Base-by-base conservation (phyloP, 2,888 invertebrate species). In the Apocheima hispidaria region DNA sequence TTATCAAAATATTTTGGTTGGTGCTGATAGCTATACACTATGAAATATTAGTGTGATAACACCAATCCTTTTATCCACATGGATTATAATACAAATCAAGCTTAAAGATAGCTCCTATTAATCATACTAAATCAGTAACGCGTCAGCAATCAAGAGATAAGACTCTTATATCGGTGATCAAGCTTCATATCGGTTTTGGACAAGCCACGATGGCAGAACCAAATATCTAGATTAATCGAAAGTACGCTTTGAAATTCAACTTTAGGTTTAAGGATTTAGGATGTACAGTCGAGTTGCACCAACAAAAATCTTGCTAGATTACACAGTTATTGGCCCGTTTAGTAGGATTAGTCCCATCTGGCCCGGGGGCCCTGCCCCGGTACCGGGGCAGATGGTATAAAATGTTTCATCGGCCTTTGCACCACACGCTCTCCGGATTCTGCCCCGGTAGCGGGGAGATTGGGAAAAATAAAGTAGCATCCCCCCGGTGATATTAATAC, bases 271-370 rank as follows among this genome's bases (percentile, higher is more conserved):
- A 33, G 18, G 0, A 10, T 1, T 16, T 50, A 60, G 40, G 54
- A 60, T 56, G 30, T 65, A 60, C 56, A 61, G 41, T 62, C 60
- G 35, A 51, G 16, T 49, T 33, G 52, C 60, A 60, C 46, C 33
- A 28, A 18, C 50, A 26, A 40, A 51, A 28, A 28, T 44, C 6
- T 20, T n/a, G 38, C 35, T 49, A 35, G 4, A 10, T 52, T 54
- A 33, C 48, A 28, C 40, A 33, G 23, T 49, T 28, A 18, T 33
- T 26, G 44, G 36, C 48, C 40, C 26, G 44, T 64, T 56, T 57
- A 30, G n/a, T n/a, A n/a, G n/a, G n/a, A n/a, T n/a, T n/a, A n/a
- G n/a, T n/a, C n/a, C n/a, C n/a, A n/a, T n/a, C n/a, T n/a, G n/a
- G n/a, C n/a, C n/a, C n/a, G n/a, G n/a, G n/a, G n/a, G n/a, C n/a